phyloP scores from a whole-genome alignment of 1,140 invertebrate species.

The Drosophila subpulchrella region DNA sequence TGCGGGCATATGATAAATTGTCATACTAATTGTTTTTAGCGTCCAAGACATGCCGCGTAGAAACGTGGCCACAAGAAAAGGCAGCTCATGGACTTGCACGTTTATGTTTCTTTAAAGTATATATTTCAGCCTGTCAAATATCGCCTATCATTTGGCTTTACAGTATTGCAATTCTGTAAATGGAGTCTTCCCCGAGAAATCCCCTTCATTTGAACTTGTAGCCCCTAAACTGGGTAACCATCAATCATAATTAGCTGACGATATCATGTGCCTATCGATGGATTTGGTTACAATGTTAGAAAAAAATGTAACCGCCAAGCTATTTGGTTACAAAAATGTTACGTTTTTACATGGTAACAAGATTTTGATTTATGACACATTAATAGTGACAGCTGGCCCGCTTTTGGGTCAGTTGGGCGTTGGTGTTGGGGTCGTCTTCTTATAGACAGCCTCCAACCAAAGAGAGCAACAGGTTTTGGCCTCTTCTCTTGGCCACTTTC shows the following conservation, averaged over 20 bases:
- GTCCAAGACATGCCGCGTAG: slow-evolving; percentile 58
- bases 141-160: slow-evolving; percentile 59
- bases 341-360: slow-evolving; percentile 62
- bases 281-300: background rate
- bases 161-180: slow-evolving; percentile 16
- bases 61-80: slow-evolving; percentile 24
- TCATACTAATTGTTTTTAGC: slow-evolving; percentile 84
- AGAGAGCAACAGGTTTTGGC: slow-evolving; percentile 66
- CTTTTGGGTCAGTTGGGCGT: slow-evolving; percentile 55
- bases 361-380: slow-evolving; percentile 76
- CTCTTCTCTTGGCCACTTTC: slow-evolving; percentile 59
- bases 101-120: slow-evolving; percentile 34
- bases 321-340: slow-evolving; percentile 52
- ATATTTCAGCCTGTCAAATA: slow-evolving; percentile 63
- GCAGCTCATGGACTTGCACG: slow-evolving; percentile 13
- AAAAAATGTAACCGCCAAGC: slow-evolving; percentile 30
- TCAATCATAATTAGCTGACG: slow-evolving; percentile 65
- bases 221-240: slow-evolving; percentile 15
- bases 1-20: slow-evolving; percentile 81
- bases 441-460: slow-evolving; percentile 17
- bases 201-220: slow-evolving; percentile 18
- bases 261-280: slow-evolving; percentile 35
- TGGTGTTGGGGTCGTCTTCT: slow-evolving; percentile 10
- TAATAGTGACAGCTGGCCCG: slow-evolving; percentile 66
- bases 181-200: background rate